phyloP scores from a whole-genome alignment of 2,113 vertebrate genomes.

The Shinisaurus crocodilurus region DNA sequence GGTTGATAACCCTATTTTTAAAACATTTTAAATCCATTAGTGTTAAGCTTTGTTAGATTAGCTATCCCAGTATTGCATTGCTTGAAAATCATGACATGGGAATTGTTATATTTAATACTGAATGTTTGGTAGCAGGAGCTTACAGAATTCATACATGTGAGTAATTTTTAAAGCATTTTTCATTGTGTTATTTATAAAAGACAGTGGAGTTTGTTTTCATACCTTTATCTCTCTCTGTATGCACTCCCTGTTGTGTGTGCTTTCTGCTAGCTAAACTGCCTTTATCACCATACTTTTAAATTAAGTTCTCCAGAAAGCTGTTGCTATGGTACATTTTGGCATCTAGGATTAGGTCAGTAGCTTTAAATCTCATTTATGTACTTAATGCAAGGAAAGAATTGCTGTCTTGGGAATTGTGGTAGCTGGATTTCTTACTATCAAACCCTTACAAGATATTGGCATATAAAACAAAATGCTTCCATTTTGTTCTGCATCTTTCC shows the following conservation, averaged over 20 bases:
- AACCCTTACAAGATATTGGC: slow-evolving; percentile 63
- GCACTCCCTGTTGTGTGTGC: slow-evolving; percentile 17
- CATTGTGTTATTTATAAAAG: neutral
- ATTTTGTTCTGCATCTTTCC: slow-evolving; percentile 63
- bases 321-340: slow-evolving; percentile 70
- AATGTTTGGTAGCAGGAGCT: slow-evolving; percentile 16
- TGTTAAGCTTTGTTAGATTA: slow-evolving; percentile 23
- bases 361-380: slow-evolving; percentile 77
- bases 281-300: slow-evolving; percentile 77
- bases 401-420: slow-evolving; percentile 64
- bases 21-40: slow-evolving; percentile 8
- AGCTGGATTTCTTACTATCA: slow-evolving; percentile 60
- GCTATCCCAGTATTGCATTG: slow-evolving; percentile 21
- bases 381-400: slow-evolving; percentile 72
- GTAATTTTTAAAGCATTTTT: neutral
- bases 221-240: slow-evolving; percentile 34
- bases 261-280: slow-evolving; percentile 64
- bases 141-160: slow-evolving; percentile 28
- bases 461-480: slow-evolving; percentile 65
- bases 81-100: slow-evolving; percentile 10
- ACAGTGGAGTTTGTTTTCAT: neutral
- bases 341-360: slow-evolving; percentile 72
- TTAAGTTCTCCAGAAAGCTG: slow-evolving; percentile 75
- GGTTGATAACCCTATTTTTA: neutral
- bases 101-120: slow-evolving; percentile 32